Conservation (phyloP, 2,113 vertebrate genomes). For the Bubo scandiacus region DNA sequence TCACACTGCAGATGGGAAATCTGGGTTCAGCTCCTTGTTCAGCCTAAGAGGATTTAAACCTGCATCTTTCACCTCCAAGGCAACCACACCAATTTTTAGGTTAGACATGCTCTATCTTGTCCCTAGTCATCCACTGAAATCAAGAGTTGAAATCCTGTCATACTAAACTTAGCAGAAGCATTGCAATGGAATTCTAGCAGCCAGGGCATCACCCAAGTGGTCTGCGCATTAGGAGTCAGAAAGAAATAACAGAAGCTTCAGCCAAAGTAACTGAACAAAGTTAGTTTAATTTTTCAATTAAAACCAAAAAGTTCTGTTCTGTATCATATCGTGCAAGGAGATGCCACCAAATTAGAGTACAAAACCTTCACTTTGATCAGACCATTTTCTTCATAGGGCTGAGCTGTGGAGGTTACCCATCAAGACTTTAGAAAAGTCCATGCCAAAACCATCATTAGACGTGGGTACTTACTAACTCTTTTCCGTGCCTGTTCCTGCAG, state of each 20-base stretch:
- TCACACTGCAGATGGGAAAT: neutral
- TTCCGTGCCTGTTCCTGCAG: neutral
- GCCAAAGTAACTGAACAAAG: neutral
- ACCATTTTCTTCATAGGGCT: neutral
- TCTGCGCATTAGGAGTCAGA: neutral
- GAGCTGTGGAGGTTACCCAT: neutral
- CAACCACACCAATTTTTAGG: neutral
- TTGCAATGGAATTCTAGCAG: neutral
- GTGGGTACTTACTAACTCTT: neutral
- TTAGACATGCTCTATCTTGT: neutral
- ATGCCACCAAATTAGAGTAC: neutral
- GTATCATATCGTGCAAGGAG: neutral
- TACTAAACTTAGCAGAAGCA: neutral
- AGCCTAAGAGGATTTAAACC: neutral
- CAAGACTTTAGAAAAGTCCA: neutral
- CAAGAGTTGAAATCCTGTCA: neutral
- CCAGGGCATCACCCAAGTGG: neutral
- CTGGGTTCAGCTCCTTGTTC: neutral
- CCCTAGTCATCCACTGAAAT: neutral
- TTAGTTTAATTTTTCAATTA: neutral
- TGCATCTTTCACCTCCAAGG: neutral
- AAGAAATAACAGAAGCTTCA: neutral
- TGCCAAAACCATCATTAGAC: neutral
- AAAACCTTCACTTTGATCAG: neutral
- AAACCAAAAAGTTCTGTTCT: neutral